A percentile compares a stretch with the other conserved stretches of the same genome.
Evolutionary conservation across 53 echinoderm and acorn worm species (phyloP).

Genomic region (Holothuria leucospilota): DNA sequence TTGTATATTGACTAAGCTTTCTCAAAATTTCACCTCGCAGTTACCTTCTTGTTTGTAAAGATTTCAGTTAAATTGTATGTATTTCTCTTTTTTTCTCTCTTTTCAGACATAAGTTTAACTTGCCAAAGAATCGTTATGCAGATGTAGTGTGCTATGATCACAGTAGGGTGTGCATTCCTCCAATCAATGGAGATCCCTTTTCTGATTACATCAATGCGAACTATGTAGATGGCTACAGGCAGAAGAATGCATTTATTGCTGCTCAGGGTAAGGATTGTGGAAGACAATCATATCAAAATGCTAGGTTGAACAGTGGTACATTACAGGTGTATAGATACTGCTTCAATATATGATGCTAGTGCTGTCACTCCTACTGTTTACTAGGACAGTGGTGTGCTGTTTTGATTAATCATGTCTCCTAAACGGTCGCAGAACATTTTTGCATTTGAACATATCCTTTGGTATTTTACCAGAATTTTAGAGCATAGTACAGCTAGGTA

Average conservation of each 20-base stretch:
- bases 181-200: slow-evolving; percentile 88
- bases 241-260: slow-evolving; percentile 99
- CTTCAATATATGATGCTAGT: too few relatives aligned
- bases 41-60: too few relatives aligned
- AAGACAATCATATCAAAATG: background rate
- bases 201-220: slow-evolving; percentile 99
- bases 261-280: slow-evolving; percentile 80
- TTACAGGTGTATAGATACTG: background rate
- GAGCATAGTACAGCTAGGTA: too few relatives aligned
- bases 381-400: too few relatives aligned
- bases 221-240: slow-evolving; percentile 97
- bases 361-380: background rate
- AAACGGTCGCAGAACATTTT: too few relatives aligned
- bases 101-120: slow-evolving; percentile 84
- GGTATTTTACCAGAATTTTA: too few relatives aligned
- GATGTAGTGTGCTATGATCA: slow-evolving; percentile 99
- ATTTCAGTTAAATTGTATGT: too few relatives aligned
- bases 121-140: slow-evolving; percentile 96
- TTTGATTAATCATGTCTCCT: too few relatives aligned
- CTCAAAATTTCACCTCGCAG: too few relatives aligned
- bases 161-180: slow-evolving; percentile 75
- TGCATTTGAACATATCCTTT: too few relatives aligned
- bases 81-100: background rate
- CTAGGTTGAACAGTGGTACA: background rate
- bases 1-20: too few relatives aligned